These are phyloP conservation scores for Microchirus variegatus DNA, from an alignment of 2,797 vertebrate species.

Conservation along the genomic window DNA sequence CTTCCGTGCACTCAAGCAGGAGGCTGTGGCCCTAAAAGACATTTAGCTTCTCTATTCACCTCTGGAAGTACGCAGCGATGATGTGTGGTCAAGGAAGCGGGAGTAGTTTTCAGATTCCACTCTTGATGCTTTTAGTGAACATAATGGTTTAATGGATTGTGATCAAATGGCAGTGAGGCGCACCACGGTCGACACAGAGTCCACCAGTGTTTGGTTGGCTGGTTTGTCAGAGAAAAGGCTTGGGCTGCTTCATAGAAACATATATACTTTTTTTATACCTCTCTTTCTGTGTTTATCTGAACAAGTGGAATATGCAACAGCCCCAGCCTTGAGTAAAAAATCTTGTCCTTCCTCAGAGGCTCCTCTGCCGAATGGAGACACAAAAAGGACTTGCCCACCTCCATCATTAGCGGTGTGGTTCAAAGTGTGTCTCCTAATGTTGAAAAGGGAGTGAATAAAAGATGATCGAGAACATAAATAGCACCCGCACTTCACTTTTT, in stretches of 20 bases:
- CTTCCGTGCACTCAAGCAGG: background rate
- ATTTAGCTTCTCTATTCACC: too few relatives aligned
- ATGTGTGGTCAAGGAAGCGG: conserved; percentile 37
- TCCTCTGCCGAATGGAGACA: conserved; percentile 24
- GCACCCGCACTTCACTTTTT: conserved; percentile 8
- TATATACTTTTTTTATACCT: conserved; percentile 65
- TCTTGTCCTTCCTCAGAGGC: conserved; percentile 50
- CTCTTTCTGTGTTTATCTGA: conserved; percentile 26
- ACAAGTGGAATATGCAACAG: conserved; percentile 41
- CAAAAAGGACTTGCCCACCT: conserved; percentile 26
- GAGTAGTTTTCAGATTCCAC: conserved; percentile 40
- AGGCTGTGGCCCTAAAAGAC: too few relatives aligned
- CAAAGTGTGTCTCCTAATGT: conserved; percentile 39
- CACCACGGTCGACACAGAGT: conserved; percentile 58
- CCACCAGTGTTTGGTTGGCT: conserved; percentile 26
- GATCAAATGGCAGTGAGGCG: conserved; percentile 67
- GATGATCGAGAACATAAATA: conserved; percentile 22
- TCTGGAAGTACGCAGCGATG: background rate
- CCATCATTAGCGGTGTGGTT: conserved; percentile 35
- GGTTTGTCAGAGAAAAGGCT: conserved; percentile 61
- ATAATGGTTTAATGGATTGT: conserved; percentile 75
- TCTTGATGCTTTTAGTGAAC: conserved; percentile 66
- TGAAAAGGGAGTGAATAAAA: conserved; percentile 40
- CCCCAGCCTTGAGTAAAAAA: conserved; percentile 50
- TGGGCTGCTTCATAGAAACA: conserved; percentile 63